Conservation (phyloP, 2,113 vertebrate genomes). For the Nesoenas mayeri region DNA sequence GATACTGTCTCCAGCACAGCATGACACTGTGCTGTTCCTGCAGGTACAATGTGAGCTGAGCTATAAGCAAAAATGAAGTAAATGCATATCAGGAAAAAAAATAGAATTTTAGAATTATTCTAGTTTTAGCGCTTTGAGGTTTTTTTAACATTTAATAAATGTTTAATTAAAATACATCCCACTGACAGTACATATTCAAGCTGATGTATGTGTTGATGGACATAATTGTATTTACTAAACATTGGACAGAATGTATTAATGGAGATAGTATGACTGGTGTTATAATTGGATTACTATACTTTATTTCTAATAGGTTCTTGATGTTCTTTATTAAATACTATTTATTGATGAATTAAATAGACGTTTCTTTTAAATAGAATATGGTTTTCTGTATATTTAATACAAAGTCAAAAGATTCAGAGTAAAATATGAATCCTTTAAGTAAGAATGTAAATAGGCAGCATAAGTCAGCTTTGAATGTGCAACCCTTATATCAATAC, state of each 20-base stretch:
- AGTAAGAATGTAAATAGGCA: neutral
- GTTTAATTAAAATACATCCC: neutral
- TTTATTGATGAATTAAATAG: neutral
- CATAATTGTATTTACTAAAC: neutral
- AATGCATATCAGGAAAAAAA: neutral
- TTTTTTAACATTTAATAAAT: neutral
- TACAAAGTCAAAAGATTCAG: neutral
- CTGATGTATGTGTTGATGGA: neutral
- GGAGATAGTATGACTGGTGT: neutral
- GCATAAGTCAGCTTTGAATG: neutral
- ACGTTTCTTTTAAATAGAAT: neutral
- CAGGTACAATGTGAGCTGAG: neutral
- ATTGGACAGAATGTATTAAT: neutral
- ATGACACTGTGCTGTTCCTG: neutral
- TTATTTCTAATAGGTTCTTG: neutral
- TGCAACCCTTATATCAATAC: neutral
- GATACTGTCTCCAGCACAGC: neutral
- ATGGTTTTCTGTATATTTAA: neutral
- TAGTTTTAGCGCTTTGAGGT: neutral
- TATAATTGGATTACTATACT: neutral
- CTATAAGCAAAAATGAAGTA: neutral
- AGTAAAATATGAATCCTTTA: neutral
- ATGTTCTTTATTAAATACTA: neutral
- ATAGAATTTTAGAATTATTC: neutral
- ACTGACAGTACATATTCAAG: neutral